phyloP scores from a whole-genome alignment of 2,113 vertebrate species.

The Cyprinodon brontotheroides region DNA sequence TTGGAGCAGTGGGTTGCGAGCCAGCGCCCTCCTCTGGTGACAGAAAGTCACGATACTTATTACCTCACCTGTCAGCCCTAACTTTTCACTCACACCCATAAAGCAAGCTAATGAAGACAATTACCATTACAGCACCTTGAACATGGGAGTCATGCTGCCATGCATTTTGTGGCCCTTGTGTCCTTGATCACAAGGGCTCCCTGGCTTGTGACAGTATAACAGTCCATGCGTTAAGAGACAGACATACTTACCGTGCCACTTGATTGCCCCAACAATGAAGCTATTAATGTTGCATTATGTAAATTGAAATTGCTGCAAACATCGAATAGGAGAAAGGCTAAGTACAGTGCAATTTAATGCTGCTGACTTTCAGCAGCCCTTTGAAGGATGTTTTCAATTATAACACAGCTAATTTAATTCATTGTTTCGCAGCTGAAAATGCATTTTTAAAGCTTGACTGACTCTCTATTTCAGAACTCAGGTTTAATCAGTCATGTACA shows the following conservation, averaged over 20 bases:
- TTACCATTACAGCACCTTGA: constrained; percentile 55
- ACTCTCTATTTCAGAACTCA: constrained; percentile 74
- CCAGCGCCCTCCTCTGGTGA: constrained; percentile 76
- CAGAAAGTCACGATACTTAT: constrained; percentile 70
- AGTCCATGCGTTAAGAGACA: constrained; percentile 61
- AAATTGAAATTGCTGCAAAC: constrained; percentile 75
- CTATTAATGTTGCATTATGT: constrained; percentile 78
- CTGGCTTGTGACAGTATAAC: constrained; percentile 56
- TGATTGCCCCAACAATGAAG: constrained; percentile 72
- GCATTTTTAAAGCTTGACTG: constrained; percentile 80
- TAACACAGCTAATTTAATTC: constrained; percentile 79
- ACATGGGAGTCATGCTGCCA: constrained; percentile 61
- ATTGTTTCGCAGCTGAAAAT: constrained; percentile 79
- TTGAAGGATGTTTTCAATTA: constrained; percentile 85
- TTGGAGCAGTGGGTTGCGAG: constrained; percentile 40
- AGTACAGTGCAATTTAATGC: constrained; percentile 78
- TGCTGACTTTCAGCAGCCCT: constrained; percentile 75
- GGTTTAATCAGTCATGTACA: constrained; percentile 82
- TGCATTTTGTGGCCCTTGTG: constrained; percentile 65
- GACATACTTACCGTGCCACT: constrained; percentile 49
- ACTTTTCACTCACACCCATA: constrained; percentile 62
- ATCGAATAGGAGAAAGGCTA: constrained; percentile 75
- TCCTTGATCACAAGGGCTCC: constrained; percentile 68
- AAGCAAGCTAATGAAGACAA: constrained; percentile 64
- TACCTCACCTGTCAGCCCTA: constrained; percentile 64